phyloP scores from a whole-genome alignment of 2,113 vertebrate genomes.

The Malaclemys terrapin region DNA sequence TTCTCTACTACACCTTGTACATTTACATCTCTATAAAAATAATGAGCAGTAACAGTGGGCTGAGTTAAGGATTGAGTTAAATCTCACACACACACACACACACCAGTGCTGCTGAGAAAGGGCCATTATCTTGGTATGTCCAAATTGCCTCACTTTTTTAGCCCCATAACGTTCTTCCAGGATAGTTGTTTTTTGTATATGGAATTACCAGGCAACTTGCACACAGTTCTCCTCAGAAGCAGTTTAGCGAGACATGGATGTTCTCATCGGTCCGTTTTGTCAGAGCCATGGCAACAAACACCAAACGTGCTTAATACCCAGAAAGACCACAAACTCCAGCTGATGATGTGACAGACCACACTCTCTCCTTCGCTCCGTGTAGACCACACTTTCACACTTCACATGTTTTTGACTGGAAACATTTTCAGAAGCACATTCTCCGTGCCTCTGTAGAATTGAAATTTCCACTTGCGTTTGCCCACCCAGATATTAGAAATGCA shows the following conservation, averaged over 20 bases:
- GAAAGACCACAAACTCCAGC: constrained; percentile 27
- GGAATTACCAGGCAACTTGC: background rate
- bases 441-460: constrained; percentile 72
- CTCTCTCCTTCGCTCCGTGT: constrained; percentile 16
- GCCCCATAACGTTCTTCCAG: background rate
- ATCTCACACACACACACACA: background rate
- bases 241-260: background rate
- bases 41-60: background rate
- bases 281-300: constrained; percentile 1
- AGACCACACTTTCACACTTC: constrained; percentile 66
- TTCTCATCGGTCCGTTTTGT: background rate
- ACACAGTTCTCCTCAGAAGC: background rate
- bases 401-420: constrained; percentile 66
- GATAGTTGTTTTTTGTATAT: background rate
- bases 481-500: constrained; percentile 66
- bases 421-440: constrained; percentile 74
- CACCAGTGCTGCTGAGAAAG: background rate
- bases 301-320: background rate
- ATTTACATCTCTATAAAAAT: background rate
- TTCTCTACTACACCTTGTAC: background rate
- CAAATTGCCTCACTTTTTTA: background rate
- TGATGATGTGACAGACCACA: constrained; percentile 57
- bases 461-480: constrained; percentile 70
- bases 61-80: background rate
- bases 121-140: background rate